phyloP scores from a whole-genome alignment of 2,888 invertebrate species.

The Perdita meconis region DNA sequence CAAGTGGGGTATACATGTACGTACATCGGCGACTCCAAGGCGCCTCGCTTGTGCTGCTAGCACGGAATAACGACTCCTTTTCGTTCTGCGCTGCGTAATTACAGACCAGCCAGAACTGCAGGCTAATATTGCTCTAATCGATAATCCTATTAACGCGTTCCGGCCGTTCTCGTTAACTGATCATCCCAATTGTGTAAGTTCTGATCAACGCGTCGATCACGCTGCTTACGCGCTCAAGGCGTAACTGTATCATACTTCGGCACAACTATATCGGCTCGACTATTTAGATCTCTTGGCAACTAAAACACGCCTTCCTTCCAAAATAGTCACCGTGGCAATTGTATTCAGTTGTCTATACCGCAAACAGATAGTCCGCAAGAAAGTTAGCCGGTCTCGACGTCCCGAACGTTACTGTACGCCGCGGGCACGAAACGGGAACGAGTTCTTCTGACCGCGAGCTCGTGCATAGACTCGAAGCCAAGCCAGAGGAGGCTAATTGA shows the following conservation, averaged over 20 bases:
- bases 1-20: slow-evolving; percentile 12
- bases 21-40: slow-evolving; percentile 72
- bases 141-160: slow-evolving; percentile 75
- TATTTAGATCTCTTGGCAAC: neutral
- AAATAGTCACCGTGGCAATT: no score
- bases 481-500: slow-evolving; percentile 75
- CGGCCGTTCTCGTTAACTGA: slow-evolving; percentile 72
- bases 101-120: slow-evolving; percentile 62
- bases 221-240: no score
- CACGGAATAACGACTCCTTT: slow-evolving; percentile 72
- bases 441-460: neutral
- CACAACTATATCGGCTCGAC: no score
- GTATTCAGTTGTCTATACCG: no score
- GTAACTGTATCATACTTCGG: no score
- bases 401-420: neutral
- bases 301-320: no score
- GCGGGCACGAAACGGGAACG: slow-evolving; percentile 4
- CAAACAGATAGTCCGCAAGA: neutral
- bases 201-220: neutral
- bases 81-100: slow-evolving; percentile 74
- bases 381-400: neutral
- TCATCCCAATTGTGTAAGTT: slow-evolving; percentile 60
- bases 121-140: slow-evolving; percentile 71
- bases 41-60: slow-evolving; percentile 62
- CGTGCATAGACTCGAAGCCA: slow-evolving; percentile 20